A percentile compares a stretch with the other conserved stretches of the same genome.
These are phyloP conservation scores for Lonchura striata DNA, from an alignment of 2,113 vertebrate species.

Conservation along the genomic window DNA sequence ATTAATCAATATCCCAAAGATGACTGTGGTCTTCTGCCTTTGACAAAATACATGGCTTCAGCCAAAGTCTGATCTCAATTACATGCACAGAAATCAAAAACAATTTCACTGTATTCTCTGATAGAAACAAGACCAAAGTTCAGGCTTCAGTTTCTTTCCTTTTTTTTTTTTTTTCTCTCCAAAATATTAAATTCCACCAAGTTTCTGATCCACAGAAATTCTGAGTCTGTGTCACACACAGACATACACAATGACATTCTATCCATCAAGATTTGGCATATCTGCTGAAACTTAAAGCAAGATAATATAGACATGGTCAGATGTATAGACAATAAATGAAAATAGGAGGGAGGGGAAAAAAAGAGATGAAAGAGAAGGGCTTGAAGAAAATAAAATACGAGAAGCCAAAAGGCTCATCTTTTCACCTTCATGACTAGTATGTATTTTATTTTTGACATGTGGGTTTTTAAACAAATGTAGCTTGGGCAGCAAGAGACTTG, in stretches of 20 bases:
- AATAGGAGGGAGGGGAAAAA: background rate
- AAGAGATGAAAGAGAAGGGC: background rate
- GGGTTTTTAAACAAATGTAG: background rate
- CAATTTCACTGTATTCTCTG: background rate
- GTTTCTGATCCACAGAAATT: background rate
- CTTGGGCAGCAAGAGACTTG: background rate
- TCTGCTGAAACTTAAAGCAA: background rate
- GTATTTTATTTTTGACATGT: background rate
- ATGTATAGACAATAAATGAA: background rate
- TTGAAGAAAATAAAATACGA: background rate
- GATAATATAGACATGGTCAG: background rate
- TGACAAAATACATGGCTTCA: background rate
- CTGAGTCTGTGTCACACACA: background rate
- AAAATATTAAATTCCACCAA: background rate
- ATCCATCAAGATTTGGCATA: background rate
- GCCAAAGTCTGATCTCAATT: conserved; percentile 20
- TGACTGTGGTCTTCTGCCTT: conserved; percentile 3
- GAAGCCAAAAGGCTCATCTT: background rate
- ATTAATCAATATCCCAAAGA: background rate
- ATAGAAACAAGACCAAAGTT: background rate
- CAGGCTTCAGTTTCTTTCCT: background rate
- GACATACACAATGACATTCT: background rate
- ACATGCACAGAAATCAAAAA: background rate
- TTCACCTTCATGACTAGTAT: background rate
- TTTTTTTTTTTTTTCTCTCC: no score